phyloP scores from a whole-genome alignment of 2,797 vertebrate genomes.

The Cephalopachus bancanus region DNA sequence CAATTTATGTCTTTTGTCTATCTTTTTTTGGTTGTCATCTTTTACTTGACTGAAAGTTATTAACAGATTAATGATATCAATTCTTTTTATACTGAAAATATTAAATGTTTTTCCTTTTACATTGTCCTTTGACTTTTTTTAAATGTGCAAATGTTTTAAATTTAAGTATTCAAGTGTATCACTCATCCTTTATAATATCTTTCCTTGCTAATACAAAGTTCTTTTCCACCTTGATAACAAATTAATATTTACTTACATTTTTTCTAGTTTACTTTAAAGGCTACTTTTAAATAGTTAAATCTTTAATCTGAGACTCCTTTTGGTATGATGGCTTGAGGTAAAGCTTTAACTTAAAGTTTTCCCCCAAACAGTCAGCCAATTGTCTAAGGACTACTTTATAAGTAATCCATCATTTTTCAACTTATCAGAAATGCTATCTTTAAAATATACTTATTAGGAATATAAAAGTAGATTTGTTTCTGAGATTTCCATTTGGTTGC shows the following conservation, averaged over 20 bases:
- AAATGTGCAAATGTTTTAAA: slow-evolving; percentile 2
- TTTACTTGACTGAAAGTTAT: background rate
- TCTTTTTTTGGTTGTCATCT: background rate
- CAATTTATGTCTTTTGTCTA: background rate
- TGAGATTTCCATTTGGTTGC: background rate
- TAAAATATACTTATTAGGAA: slow-evolving; percentile 15
- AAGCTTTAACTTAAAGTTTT: background rate
- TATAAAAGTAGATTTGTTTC: background rate
- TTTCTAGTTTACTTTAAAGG: slow-evolving; percentile 9
- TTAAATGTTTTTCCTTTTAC: background rate
- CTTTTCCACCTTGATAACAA: background rate
- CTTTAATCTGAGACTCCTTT: slow-evolving; percentile 15
- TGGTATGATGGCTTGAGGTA: background rate
- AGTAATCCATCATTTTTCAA: background rate
- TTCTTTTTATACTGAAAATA: slow-evolving; percentile 5
- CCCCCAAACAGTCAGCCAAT: background rate
- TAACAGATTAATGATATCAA: slow-evolving; percentile 10
- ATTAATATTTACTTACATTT: background rate
- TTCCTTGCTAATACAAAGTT: background rate
- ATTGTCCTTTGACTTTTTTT: background rate
- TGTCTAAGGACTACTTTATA: background rate
- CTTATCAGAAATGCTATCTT: background rate
- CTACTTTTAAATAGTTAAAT: background rate
- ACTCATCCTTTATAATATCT: background rate
- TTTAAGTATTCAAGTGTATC: slow-evolving; percentile 7